Base-by-base conservation (phyloP, 2,888 invertebrate genomes). In the Megaustenia siamemsis region DNA sequence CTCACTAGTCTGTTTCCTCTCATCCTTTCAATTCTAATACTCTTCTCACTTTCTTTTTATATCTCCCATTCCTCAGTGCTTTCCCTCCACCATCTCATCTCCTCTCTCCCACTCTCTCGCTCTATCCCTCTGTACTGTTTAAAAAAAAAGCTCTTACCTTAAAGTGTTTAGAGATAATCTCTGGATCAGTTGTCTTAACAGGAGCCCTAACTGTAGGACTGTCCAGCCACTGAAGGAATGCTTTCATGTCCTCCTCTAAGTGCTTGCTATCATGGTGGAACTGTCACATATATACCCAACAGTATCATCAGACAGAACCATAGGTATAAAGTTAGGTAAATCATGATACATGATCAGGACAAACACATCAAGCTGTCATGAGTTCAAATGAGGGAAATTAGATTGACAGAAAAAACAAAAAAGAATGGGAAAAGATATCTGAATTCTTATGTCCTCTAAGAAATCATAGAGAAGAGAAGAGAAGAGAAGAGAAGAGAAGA, bases 221-320 rank as follows among this genome's bases (percentile, higher is more conserved):
- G 88, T 90, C 88, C 79, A 91, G 83, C 90, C 92, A 91, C 35
- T 87, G 83, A n/a, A 92, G 82, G 66, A 89, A 92, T 32, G 88
- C 82, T 56, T 87, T 84, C 89, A 92, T 89, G 85, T 92, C 92
- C 84, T 90, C 90, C 71, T 89, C 88, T 40, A 92, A 87, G 79
- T 90, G 90, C 69, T 88, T 89, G 28, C 90, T 87, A 80, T 91
- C 91, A 86, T 92, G 91, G 86, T 89, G 90, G 83, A 90, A 92
- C 92, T 92, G 89, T 28, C 86, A 84, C n/a, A n/a, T 49, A 18
- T 49, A 10, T 24, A 56, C 56, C 21, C 21, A n/a, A 56, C 56
- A 24, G 56, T 24, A 6, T 6, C 5, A 56, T 24, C 5, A 56
- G 18, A 56, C 4, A n/a, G n/a, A 8, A 56, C 21, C 12, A 56